Conservation (phyloP, 2,797 vertebrate genomes). For the Orestias chungarensis region DNA sequence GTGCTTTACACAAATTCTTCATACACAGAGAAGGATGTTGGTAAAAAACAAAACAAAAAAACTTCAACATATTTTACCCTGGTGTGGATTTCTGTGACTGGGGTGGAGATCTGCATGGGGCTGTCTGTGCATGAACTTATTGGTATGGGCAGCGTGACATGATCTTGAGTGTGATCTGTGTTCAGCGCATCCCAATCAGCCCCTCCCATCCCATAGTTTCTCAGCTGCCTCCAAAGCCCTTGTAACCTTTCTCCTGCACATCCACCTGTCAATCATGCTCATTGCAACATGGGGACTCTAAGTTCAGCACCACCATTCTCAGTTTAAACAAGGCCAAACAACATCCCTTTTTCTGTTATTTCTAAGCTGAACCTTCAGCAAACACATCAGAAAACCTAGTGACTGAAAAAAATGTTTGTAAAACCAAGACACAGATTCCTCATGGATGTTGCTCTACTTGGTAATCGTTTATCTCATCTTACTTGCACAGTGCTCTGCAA, state of each 20-base stretch:
- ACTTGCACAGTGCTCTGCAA: background rate
- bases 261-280: conserved; percentile 71
- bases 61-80: conserved; percentile 11
- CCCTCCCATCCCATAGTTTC: conserved; percentile 55
- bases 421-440: conserved; percentile 23
- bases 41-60: conserved; percentile 1
- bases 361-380: conserved; percentile 46
- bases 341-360: conserved; percentile 56
- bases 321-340: conserved; percentile 56
- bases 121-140: conserved; percentile 50
- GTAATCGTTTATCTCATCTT: background rate
- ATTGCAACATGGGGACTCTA: conserved; percentile 54
- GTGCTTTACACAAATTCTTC: conserved; percentile 23
- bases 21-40: conserved; percentile 5
- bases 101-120: conserved; percentile 39
- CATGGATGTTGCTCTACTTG: conserved; percentile 10
- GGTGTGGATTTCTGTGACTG: conserved; percentile 37
- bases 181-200: conserved; percentile 21
- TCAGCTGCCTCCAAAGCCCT: conserved; percentile 59
- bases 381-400: conserved; percentile 35
- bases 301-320: conserved; percentile 60
- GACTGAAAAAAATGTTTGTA: conserved; percentile 43
- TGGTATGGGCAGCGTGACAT: conserved; percentile 57
- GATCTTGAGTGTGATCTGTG: conserved; percentile 60
- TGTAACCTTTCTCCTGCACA: conserved; percentile 69